Base-by-base conservation (phyloP, 2,888 invertebrate species). In the Geotrupes spiniger region DNA sequence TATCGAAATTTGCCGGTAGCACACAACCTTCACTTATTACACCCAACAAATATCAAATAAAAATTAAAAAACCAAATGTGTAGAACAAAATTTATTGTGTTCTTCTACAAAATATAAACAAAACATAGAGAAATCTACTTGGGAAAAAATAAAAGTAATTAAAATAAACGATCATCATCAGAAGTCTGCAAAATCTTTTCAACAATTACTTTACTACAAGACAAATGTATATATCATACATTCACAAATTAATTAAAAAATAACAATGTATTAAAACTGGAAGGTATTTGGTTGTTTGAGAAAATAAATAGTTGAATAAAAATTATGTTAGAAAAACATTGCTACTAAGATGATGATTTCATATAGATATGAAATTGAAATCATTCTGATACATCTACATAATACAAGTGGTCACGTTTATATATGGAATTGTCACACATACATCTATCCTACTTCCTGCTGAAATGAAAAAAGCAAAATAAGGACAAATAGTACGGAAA, bases 391-490 rank as follows among this genome's bases (percentile, higher is more conserved):
- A 48, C 36, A 21, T 42, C 48, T 48, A 48, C 48, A 33, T 9
- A 12, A n/a, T 33, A 33, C 33, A 33, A 33, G 42, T 42, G 42
- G 29, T 48, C 42, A 42, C 43, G 37, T 17, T 42, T 48, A 48
- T 43, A 28, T 33, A 36, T 25, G 43, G 38, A 38, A 42, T 38
- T 49, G 45, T 36, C 39, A 49, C 45, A 49, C 40, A 49, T 44
- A 49, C 38, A 49, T 41, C 39, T 44, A 49, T 49, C 49, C 45
- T 49, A 49, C 45, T 71, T 71, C 65, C 70, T 75, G 74, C 79
- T 80, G 78, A 74, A 48, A 70, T 60, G 52, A 59, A 68, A 77
- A 75, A 61, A 65, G 68, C 67, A 63, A 60, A 67, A 62, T 54
- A 65, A 71, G 68, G 65, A 69, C 69, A 70, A 63, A 69, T 67